Base-by-base conservation (phyloP, 2,888 invertebrate species). In the Salticus scenicus region DNA sequence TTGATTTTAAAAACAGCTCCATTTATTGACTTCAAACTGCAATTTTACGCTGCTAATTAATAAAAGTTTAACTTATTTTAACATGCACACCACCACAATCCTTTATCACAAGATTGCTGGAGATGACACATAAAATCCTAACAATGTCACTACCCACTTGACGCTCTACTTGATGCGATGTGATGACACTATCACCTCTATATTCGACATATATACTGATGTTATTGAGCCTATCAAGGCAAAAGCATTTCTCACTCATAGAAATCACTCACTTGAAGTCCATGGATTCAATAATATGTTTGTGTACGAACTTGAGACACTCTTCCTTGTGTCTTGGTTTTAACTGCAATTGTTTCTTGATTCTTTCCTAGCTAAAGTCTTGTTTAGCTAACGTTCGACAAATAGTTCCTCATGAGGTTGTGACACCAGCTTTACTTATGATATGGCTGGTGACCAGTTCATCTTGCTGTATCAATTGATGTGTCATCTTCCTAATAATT, bases 381-480 rank as follows among this genome's bases (percentile, higher is more conserved):
- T 47, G 47, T 47, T 47, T 47, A 47, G 12, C 47, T 47, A 47
- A 47, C 47, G n/a, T 47, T 47, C 47, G 47, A 47, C 47, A 47
- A 47, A 47, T 47, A 47, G 17, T 47, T 47, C 17, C 10, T 7
- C 47, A 17, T 47, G 47, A 47, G 47, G 47, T 2, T 47, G 47
- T 47, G 17, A 47, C 47, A 47, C 47, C 10, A 10, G 37, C 10
- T 37, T 37, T 37, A 37, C 10, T 37, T 10, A 37, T 37, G 37
- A 37, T 37, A 37, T 10, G 37, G 4, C 37, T 37, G 37, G 10
- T 37, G 37, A 10, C 37, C 37, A 37, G 37, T 37, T 37, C 37
- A 37, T 37, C 37, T 37, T 37, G 37, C 37, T 10, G 4, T 37
- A 37, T 37, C 10, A 37, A 37, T 37, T 37, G 37, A 37, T 37